Evolutionary conservation across 1,140 invertebrate genomes (phyloP).

Genomic region (Laodelphax striatellus): DNA sequence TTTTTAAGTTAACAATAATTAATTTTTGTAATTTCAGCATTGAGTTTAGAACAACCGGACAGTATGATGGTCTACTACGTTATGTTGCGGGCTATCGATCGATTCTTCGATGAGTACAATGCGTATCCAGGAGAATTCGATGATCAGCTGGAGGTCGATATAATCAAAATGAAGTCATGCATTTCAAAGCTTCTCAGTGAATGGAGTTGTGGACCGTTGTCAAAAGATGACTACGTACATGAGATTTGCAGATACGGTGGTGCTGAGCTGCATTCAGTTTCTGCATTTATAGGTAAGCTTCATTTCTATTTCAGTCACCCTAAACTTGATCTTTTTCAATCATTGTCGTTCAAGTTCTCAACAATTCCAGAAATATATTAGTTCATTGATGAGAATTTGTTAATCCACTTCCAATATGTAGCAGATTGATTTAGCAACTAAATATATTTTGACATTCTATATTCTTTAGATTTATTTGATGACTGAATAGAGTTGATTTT

Average conservation of each 20-base stretch:
- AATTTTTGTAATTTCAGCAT: conserved; percentile 31
- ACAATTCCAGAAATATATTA: no score
- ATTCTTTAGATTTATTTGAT: no score
- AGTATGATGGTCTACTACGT: conserved; percentile 85
- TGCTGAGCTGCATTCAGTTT: conserved; percentile 88
- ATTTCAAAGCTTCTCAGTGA: conserved; percentile 72
- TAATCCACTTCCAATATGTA: no score
- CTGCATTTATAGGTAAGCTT: conserved; percentile 67
- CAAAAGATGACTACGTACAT: conserved; percentile 89
- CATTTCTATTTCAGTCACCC: neutral
- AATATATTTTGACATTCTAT: no score
- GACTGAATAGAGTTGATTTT: no score
- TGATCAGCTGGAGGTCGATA: conserved; percentile 80
- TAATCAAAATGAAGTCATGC: conserved; percentile 66
- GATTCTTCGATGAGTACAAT: conserved; percentile 79
- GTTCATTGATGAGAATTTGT: no score
- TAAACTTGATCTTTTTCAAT: neutral
- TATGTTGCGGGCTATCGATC: conserved; percentile 78
- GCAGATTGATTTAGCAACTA: no score
- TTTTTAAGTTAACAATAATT: neutral
- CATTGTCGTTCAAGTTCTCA: no score
- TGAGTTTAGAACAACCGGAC: conserved; percentile 61
- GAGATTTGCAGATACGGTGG: conserved; percentile 92
- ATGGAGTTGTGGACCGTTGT: conserved; percentile 63
- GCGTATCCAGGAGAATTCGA: conserved; percentile 82